These are phyloP conservation scores for Aromia moschata DNA, from an alignment of 2,888 invertebrate species.

Conservation along the genomic window DNA sequence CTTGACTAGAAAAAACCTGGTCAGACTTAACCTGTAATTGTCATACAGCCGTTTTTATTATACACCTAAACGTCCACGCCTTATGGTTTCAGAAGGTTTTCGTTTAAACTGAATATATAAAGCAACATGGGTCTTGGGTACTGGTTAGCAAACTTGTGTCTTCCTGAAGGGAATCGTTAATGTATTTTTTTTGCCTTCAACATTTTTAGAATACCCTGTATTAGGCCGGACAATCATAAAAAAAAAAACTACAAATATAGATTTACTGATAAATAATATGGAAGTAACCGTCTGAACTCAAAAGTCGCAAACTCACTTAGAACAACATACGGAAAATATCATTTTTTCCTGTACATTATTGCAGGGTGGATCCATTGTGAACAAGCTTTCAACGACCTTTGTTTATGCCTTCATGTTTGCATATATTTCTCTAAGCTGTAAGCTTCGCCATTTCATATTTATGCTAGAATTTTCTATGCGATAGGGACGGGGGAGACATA, in stretches of 20 bases:
- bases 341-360: conserved; percentile 1
- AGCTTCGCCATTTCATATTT: background rate
- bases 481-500: background rate
- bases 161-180: too few species aligned
- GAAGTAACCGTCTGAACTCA: too few species aligned
- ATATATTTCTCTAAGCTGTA: background rate
- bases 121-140: background rate
- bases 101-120: background rate
- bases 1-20: conserved; percentile 55
- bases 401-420: background rate
- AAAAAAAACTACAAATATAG: too few species aligned
- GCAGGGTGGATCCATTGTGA: background rate
- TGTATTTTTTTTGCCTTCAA: too few species aligned
- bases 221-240: too few species aligned
- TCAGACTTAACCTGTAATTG: conserved; percentile 43
- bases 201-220: too few species aligned
- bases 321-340: background rate
- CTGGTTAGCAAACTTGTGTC: too few species aligned
- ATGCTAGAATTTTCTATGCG: background rate
- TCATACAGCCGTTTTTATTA: conserved; percentile 44
- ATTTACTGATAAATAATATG: too few species aligned
- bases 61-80: background rate
- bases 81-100: conserved; percentile 8
- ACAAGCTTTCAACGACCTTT: background rate
- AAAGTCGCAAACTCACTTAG: background rate